Base-by-base conservation (phyloP, 2,797 vertebrate genomes). In the Sebastes melanostomus region DNA sequence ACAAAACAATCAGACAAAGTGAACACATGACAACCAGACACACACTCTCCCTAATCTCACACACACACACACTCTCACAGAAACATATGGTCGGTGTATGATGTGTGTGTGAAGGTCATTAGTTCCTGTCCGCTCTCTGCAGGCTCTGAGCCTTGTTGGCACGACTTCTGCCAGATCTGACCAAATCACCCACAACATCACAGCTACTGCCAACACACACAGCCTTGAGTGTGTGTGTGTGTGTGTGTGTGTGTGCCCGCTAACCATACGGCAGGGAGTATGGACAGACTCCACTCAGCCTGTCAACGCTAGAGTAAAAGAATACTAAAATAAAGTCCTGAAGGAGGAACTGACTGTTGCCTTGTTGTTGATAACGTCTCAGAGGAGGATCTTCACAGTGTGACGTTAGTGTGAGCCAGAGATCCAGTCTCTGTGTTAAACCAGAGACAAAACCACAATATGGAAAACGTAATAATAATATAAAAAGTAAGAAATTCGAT, bases 81-180 rank as follows among this genome's bases (percentile, higher is more conserved):
- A 72, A 77, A 34, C 92, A 91, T 91, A 91, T 91, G 91, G 86
- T 83, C 30, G 30, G 67, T 77, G 82, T 85, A 75, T 79, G 25
- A 60, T 12, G 36, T 58, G 83, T 84, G 82, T 84, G 85, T 91
- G 91, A 91, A 93, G 92, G 91, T 91, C 85, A 88, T 89, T 89
- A 89, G 88, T 88, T 90, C 71, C 86, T 91, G 83, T 89, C 90
- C 82, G 66, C 54, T 89, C 86, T 91, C 90, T 38, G 72, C 80
- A 72, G 81, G 86, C 74, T 72, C 22, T 4, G 73, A 81, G 82
- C 61, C 84, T 87, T 16, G 29, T 77, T 93, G 91, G 91, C 90
- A 86, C n/a, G 0, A 59, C 71, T 86, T 86, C 84, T 86, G 72
- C 85, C 78, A 90, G 82, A 90, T 90, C 80, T 76, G 77, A 91